phyloP scores from a whole-genome alignment of 2,113 vertebrate genomes.

The Microtus richardsoni region DNA sequence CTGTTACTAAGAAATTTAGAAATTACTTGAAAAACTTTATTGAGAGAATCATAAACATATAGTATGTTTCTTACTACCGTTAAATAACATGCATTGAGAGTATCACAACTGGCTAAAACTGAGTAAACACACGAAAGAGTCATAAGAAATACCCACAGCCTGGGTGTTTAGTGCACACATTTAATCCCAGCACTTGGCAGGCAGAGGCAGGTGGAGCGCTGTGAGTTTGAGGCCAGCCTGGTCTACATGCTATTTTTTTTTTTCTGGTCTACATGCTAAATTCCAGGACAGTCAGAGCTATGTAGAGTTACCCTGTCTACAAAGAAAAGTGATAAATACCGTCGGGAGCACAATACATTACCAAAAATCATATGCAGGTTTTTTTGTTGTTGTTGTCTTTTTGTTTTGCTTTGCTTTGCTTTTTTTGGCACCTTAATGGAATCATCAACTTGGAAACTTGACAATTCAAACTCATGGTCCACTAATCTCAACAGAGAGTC shows the following conservation, averaged over 20 bases:
- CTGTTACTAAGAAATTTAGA: constrained; percentile 10
- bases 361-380: constrained; percentile 38
- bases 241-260: neutral
- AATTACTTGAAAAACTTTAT: neutral
- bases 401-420: neutral
- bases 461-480: constrained; percentile 32
- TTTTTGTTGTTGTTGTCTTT: too few species aligned
- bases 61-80: neutral
- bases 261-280: neutral
- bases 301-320: neutral
- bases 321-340: neutral
- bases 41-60: neutral
- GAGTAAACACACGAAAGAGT: constrained; percentile 19
- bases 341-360: neutral
- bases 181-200: neutral
- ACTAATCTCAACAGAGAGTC: constrained; percentile 41
- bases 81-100: constrained; percentile 27
- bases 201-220: neutral
- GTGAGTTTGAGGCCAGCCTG: neutral
- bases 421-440: constrained; percentile 48
- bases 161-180: neutral
- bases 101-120: neutral
- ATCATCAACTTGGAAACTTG: constrained; percentile 17
- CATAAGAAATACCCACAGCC: neutral
- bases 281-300: neutral